Conservation (phyloP, 2,888 invertebrate genomes). For the Spodoptera exigua region DNA sequence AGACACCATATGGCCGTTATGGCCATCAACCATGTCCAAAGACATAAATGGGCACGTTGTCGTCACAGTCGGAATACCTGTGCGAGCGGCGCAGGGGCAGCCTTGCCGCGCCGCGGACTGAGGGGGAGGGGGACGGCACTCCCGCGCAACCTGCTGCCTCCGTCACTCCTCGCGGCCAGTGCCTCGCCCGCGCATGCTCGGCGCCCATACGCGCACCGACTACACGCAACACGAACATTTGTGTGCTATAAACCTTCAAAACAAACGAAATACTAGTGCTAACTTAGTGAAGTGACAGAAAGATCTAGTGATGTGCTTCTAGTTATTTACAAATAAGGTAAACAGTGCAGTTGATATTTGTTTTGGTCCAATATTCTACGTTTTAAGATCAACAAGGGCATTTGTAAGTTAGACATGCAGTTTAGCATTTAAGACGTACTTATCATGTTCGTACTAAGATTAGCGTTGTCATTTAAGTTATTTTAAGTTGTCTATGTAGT, state of each 20-base stretch:
- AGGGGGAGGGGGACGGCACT: slow-evolving; percentile 67
- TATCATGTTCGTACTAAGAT: slow-evolving; percentile 60
- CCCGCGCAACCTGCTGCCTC: slow-evolving; percentile 83
- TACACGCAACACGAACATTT: slow-evolving; percentile 55
- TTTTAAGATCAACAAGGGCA: slow-evolving; percentile 71
- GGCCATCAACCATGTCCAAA: slow-evolving; percentile 86
- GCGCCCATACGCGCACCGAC: slow-evolving; percentile 68
- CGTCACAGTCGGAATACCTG: slow-evolving; percentile 86
- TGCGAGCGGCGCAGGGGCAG: slow-evolving; percentile 76
- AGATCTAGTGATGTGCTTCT: slow-evolving; percentile 71
- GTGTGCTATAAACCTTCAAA: slow-evolving; percentile 60
- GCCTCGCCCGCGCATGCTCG: slow-evolving; percentile 78
- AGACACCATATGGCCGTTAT: slow-evolving; percentile 85
- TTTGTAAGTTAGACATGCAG: slow-evolving; percentile 66
- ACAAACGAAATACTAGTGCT: slow-evolving; percentile 66
- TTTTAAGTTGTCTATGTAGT: slow-evolving; percentile 39
- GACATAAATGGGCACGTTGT: slow-evolving; percentile 88
- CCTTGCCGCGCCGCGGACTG: slow-evolving; percentile 64
- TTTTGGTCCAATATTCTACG: slow-evolving; percentile 57
- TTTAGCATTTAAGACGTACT: slow-evolving; percentile 49
- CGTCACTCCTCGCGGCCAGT: slow-evolving; percentile 77
- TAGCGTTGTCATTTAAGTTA: slow-evolving; percentile 31
- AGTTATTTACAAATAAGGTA: slow-evolving; percentile 70
- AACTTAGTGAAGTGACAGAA: slow-evolving; percentile 72
- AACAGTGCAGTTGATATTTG: slow-evolving; percentile 60